These are phyloP conservation scores for Baronia brevicornis DNA, from an alignment of 2,888 invertebrate species.

Conservation along the genomic window DNA sequence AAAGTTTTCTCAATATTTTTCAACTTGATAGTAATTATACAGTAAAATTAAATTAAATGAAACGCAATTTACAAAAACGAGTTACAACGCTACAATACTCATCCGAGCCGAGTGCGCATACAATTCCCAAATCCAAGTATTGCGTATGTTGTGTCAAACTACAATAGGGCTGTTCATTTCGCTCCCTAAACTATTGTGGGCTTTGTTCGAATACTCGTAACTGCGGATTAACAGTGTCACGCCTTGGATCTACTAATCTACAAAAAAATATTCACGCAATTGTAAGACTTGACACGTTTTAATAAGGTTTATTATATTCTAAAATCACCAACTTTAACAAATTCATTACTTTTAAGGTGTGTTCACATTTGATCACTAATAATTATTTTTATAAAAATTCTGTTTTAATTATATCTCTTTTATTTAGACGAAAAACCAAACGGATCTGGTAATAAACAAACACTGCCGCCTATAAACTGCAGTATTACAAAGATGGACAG, in stretches of 20 bases:
- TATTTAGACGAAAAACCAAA: too few species aligned
- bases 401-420: too few species aligned
- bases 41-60: too few species aligned
- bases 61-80: too few species aligned
- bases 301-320: slow-evolving; percentile 1
- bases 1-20: not conserved
- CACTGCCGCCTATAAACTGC: too few species aligned
- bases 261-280: slow-evolving; percentile 18
- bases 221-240: slow-evolving; percentile 57
- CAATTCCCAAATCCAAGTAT: slow-evolving; percentile 30
- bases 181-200: slow-evolving; percentile 29
- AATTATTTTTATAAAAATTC: too few species aligned
- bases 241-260: slow-evolving; percentile 33
- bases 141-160: slow-evolving; percentile 37
- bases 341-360: too few species aligned
- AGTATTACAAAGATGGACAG: too few species aligned
- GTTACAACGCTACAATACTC: slow-evolving; percentile 27
- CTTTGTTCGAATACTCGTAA: slow-evolving; percentile 47
- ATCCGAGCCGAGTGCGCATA: slow-evolving; percentile 28
- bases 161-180: slow-evolving; percentile 47
- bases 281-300: not conserved
- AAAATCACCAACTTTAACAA: too few species aligned
- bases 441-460: too few species aligned
- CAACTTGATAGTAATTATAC: too few species aligned
- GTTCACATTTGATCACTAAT: too few species aligned